Conservation (phyloP, 2,797 vertebrate species). For the Protonibea diacanthus region DNA sequence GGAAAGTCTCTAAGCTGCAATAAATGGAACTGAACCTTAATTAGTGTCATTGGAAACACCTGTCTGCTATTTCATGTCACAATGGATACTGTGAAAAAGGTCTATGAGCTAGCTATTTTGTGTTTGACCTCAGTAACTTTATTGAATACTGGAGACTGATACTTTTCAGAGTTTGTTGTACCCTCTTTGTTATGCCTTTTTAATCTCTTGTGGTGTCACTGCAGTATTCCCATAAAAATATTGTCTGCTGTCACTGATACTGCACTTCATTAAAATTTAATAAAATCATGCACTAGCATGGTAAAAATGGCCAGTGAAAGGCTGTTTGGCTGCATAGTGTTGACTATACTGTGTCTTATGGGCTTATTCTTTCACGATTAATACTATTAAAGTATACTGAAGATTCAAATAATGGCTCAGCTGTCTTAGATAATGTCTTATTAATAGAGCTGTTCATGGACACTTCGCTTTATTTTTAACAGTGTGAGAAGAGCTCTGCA, state of each 20-base stretch:
- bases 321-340: too few species aligned
- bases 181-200: background rate
- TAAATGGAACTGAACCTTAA: too few species aligned
- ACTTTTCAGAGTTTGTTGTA: background rate
- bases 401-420: background rate
- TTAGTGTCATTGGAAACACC: too few species aligned
- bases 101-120: background rate
- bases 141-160: too few species aligned
- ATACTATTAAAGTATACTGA: background rate
- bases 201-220: background rate
- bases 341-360: too few species aligned
- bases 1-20: too few species aligned
- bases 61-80: too few species aligned
- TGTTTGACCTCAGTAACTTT: background rate
- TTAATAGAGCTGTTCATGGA: background rate
- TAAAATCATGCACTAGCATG: background rate
- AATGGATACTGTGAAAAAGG: too few species aligned
- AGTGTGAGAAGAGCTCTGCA: slow-evolving; percentile 83
- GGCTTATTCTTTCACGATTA: too few species aligned
- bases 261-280: too few species aligned
- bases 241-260: too few species aligned
- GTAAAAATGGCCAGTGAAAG: background rate
- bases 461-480: slow-evolving; percentile 52
- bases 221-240: background rate
- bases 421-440: background rate